Evolutionary conservation across 2,888 invertebrate genomes (phyloP).

Genomic region (Tetranychus truncatus): DNA sequence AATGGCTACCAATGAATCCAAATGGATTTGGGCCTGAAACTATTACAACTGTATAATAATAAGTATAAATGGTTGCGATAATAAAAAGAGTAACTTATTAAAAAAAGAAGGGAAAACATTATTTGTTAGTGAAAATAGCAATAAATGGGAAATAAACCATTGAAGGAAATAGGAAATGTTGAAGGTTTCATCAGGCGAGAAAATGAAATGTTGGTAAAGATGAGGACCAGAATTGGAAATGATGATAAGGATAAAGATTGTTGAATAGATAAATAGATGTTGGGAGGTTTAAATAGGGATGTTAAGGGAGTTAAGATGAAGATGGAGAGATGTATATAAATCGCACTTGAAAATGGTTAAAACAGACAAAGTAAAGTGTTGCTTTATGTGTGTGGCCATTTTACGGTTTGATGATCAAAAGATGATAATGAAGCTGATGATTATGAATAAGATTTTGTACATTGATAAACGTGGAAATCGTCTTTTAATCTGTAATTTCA

Average conservation of each 20-base stretch:
- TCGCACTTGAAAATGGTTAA: background rate
- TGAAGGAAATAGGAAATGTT: background rate
- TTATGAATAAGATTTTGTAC: too few relatives aligned
- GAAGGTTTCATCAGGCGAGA: background rate
- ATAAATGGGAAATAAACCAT: too few relatives aligned
- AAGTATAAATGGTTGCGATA: too few relatives aligned
- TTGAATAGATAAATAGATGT: background rate
- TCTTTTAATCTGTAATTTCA: background rate
- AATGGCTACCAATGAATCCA: background rate
- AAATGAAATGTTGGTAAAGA: background rate
- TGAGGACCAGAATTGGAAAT: background rate
- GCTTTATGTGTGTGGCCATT: background rate
- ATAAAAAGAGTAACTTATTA: too few relatives aligned
- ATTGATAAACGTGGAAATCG: too few relatives aligned
- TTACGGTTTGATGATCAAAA: background rate
- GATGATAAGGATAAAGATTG: background rate
- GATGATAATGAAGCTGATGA: background rate
- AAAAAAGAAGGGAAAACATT: constrained; percentile 24
- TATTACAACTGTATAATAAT: constrained; percentile 3
- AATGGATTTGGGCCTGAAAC: constrained; percentile 18
- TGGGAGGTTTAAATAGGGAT: too few relatives aligned
- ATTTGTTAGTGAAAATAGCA: constrained; percentile 15
- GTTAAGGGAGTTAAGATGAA: background rate
- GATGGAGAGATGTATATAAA: background rate
- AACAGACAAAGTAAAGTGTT: background rate